phyloP scores from a whole-genome alignment of 2,113 vertebrate genomes.

The Otus sunia region DNA sequence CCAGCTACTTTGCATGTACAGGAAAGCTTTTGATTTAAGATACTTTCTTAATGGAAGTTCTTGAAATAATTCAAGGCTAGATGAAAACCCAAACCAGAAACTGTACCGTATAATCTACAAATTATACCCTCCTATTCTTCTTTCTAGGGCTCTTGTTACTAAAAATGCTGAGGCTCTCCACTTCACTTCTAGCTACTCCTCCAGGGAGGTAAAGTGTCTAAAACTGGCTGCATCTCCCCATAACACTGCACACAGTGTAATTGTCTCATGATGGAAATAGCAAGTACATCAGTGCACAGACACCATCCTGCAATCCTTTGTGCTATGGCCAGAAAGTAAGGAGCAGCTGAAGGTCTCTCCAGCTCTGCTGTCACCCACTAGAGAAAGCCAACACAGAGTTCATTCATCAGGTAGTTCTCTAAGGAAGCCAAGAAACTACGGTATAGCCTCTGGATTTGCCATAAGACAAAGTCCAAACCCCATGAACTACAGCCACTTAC shows the following conservation, averaged over 20 bases:
- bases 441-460: background rate
- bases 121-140: background rate
- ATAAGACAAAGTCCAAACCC: background rate
- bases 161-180: background rate
- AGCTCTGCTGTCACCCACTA: background rate
- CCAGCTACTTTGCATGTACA: background rate
- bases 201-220: background rate
- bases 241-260: background rate
- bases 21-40: background rate
- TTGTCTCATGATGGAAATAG: accelerated
- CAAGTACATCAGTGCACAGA: background rate
- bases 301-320: background rate
- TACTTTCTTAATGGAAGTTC: background rate
- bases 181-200: background rate
- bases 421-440: background rate
- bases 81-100: background rate
- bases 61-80: background rate
- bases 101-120: background rate
- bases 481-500: background rate
- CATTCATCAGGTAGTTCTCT: background rate
- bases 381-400: background rate
- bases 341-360: background rate
- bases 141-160: background rate
- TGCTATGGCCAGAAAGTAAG: background rate
- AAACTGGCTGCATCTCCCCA: background rate